Conservation (phyloP, 2,113 vertebrate species). For the Hemicordylus capensis region DNA sequence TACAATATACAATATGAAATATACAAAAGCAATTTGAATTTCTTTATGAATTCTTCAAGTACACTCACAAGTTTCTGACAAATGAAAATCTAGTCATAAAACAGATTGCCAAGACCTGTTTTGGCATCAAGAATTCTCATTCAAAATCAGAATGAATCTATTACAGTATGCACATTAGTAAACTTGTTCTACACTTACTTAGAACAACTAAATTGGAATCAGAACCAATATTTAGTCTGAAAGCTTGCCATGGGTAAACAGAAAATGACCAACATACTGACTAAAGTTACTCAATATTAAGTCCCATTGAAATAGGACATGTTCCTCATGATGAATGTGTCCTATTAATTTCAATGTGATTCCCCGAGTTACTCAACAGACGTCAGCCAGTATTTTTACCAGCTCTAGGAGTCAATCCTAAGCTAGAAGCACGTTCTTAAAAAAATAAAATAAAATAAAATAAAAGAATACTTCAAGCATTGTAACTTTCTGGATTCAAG, state of each 20-base stretch:
- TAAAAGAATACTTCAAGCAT: background rate
- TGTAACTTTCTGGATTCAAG: background rate
- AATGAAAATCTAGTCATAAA: background rate
- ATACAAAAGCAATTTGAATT: too few relatives aligned
- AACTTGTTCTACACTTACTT: accelerated
- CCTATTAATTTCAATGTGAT: too few relatives aligned
- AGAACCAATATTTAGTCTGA: background rate
- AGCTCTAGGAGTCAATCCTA: background rate
- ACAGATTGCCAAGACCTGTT: background rate
- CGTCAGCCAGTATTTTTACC: too few relatives aligned
- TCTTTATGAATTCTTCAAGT: background rate
- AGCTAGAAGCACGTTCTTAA: background rate
- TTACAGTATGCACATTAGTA: too few relatives aligned
- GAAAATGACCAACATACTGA: too few relatives aligned
- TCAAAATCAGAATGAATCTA: background rate
- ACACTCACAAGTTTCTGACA: background rate
- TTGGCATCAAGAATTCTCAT: too few relatives aligned
- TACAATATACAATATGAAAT: too few relatives aligned
- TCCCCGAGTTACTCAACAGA: too few relatives aligned
- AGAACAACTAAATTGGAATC: background rate
- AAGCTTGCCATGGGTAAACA: too few relatives aligned
- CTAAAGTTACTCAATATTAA: too few relatives aligned
- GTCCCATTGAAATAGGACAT: too few relatives aligned
- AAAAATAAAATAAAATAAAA: background rate
- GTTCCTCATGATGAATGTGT: too few relatives aligned